phyloP scores from a whole-genome alignment of 2,113 vertebrate genomes.

The Pterocles burchelli region DNA sequence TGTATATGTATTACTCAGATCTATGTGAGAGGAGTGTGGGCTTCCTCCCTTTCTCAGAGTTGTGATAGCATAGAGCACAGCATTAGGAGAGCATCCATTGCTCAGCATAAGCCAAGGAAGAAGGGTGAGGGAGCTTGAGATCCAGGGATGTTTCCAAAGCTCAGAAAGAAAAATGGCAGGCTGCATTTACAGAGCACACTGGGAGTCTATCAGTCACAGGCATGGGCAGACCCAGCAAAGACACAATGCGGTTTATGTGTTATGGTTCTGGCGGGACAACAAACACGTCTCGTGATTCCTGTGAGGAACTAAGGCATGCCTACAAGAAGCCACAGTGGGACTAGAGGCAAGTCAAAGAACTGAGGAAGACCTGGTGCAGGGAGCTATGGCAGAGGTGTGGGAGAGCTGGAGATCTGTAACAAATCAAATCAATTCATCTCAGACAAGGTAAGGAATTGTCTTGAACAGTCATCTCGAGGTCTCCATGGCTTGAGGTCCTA shows the following conservation, averaged over 20 bases:
- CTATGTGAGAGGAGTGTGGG: fast-evolving
- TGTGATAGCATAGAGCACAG: fast-evolving
- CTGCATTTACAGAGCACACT: not conserved
- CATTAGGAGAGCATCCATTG: not conserved
- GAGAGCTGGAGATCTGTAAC: not conserved
- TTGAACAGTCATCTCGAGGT: not conserved
- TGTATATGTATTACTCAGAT: not conserved
- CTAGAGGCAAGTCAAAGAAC: not conserved
- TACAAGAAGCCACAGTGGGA: not conserved
- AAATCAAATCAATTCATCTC: not conserved
- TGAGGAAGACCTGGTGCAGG: not conserved
- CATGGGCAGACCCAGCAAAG: not conserved
- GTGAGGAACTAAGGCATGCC: not conserved
- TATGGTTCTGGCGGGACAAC: not conserved
- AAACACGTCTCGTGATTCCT: not conserved
- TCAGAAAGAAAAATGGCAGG: not conserved
- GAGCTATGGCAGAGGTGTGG: not conserved
- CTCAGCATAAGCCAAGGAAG: not conserved
- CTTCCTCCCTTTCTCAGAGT: not conserved
- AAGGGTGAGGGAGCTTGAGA: not conserved
- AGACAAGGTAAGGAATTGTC: not conserved
- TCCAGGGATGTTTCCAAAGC: not conserved
- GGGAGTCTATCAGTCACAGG: not conserved
- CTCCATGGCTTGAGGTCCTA: not conserved
- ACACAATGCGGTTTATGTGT: not conserved